Evolutionary conservation across 2,888 invertebrate genomes (phyloP).

Genomic region (Drosophila longiperda): DNA sequence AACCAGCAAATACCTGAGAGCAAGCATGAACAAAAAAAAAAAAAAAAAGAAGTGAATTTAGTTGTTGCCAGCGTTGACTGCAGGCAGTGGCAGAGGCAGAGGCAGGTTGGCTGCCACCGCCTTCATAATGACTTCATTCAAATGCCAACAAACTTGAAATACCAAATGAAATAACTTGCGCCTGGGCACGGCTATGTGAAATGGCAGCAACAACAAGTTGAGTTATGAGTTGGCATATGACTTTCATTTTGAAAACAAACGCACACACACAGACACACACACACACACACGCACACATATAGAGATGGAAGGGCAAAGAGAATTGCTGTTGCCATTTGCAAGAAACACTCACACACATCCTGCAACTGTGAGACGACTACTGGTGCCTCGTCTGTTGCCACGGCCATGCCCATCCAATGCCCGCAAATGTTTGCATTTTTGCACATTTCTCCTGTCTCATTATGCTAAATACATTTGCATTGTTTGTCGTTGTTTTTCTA

Average conservation of each 20-base stretch:
- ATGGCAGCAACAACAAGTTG: constrained; percentile 68
- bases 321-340: constrained; percentile 70
- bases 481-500: constrained; percentile 82
- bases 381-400: constrained; percentile 26
- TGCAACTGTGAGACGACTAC: constrained; percentile 64
- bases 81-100: constrained; percentile 2
- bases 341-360: constrained; percentile 61
- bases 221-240: constrained; percentile 81
- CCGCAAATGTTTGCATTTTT: constrained; percentile 81
- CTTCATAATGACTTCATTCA: constrained; percentile 82
- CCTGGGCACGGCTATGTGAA: constrained; percentile 54
- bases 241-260: constrained; percentile 77
- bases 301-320: constrained; percentile 40
- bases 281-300: constrained; percentile 12
- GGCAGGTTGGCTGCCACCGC: constrained; percentile 47
- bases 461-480: constrained; percentile 83
- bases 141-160: constrained; percentile 82
- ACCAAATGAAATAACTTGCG: constrained; percentile 80
- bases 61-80: constrained; percentile 60
- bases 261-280: constrained; percentile 30
- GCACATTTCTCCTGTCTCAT: constrained; percentile 83
- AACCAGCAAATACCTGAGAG: constrained; percentile 56
- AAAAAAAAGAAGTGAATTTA: constrained; percentile 65
- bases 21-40: constrained; percentile 41
- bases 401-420: constrained; percentile 35